Percentiles rank a stretch among this genome's conserved stretches.
Evolutionary conservation across 2,888 invertebrate genomes (phyloP).

Genomic region (Schrankia costaestrigalis): DNA sequence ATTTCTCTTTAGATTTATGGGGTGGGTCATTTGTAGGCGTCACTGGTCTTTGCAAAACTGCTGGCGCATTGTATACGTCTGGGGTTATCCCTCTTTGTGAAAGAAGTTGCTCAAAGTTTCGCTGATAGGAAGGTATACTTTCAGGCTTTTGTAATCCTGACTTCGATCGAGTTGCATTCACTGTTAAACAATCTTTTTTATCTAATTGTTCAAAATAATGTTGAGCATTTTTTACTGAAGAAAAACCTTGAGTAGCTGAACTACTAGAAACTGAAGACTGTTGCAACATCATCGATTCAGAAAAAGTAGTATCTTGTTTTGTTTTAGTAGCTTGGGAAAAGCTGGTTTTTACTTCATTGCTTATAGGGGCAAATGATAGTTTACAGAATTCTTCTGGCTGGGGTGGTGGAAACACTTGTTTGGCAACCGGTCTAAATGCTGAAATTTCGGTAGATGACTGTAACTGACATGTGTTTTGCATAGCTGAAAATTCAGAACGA

Average conservation of each 20-base stretch:
- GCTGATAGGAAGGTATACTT: constrained; percentile 83
- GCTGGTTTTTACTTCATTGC: constrained; percentile 58
- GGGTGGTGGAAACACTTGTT: constrained; percentile 64
- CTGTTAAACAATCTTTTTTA: constrained; percentile 58
- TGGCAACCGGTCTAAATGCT: constrained; percentile 73
- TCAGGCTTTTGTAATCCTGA: constrained; percentile 83
- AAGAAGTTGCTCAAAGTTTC: constrained; percentile 80
- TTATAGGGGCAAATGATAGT: constrained; percentile 59
- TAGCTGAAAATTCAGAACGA: constrained; percentile 53
- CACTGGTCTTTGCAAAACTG: constrained; percentile 63
- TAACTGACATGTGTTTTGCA: constrained; percentile 63
- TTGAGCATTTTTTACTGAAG: constrained; percentile 64
- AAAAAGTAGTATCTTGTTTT: constrained; percentile 48
- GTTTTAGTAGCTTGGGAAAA: constrained; percentile 50
- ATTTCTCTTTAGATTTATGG: constrained; percentile 53
- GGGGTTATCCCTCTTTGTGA: constrained; percentile 82
- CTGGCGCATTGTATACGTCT: constrained; percentile 69
- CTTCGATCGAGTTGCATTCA: constrained; percentile 58
- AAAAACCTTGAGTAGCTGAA: constrained; percentile 50
- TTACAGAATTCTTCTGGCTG: constrained; percentile 60
- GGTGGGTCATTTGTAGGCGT: constrained; percentile 67
- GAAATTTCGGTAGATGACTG: constrained; percentile 65
- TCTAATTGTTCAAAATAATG: constrained; percentile 67
- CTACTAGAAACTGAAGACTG: constrained; percentile 46
- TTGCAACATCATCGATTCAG: constrained; percentile 52